Conservation (phyloP, 2,113 vertebrate species). For the Periophthalmus modestus region DNA sequence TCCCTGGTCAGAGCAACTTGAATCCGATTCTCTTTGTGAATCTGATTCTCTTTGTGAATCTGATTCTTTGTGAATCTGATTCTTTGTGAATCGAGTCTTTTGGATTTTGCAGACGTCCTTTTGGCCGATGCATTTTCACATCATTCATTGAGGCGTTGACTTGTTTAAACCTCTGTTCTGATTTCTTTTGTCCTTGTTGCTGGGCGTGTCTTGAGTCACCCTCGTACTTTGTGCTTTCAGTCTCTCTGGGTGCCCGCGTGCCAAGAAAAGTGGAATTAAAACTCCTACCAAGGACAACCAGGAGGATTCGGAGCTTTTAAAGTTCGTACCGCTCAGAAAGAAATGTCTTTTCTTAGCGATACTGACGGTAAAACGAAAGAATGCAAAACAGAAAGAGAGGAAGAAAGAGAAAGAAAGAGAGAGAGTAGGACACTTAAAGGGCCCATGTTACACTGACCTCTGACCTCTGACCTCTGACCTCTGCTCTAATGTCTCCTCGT, state of each 20-base stretch:
- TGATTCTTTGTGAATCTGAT: too few relatives aligned
- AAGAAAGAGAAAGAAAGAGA: conserved; percentile 25
- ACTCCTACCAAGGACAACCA: conserved; percentile 96
- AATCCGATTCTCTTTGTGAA: too few relatives aligned
- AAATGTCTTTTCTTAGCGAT: conserved; percentile 73
- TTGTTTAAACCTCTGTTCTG: conserved; percentile 48
- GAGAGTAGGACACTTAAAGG: conserved; percentile 12
- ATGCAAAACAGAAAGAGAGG: conserved; percentile 40
- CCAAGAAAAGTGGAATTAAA: conserved; percentile 99
- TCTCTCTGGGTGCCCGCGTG: conserved; percentile 99
- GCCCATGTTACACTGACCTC: too few relatives aligned
- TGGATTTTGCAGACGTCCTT: background rate
- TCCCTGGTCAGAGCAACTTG: too few relatives aligned
- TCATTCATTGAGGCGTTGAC: conserved; percentile 49
- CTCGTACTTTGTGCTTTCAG: conserved; percentile 87
- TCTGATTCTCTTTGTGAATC: too few relatives aligned
- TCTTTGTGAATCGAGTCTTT: too few relatives aligned
- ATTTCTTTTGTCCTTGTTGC: conserved; percentile 45
- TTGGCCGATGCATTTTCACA: conserved; percentile 25
- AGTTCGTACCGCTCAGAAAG: conserved; percentile 87
- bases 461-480: too few relatives aligned
- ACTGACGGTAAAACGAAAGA: conserved; percentile 72
- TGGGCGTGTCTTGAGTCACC: conserved; percentile 70
- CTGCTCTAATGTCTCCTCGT: too few relatives aligned
- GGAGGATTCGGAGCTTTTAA: conserved; percentile 98